Conservation (phyloP, 2,797 vertebrate genomes). For the Aratinga solstitialis region DNA sequence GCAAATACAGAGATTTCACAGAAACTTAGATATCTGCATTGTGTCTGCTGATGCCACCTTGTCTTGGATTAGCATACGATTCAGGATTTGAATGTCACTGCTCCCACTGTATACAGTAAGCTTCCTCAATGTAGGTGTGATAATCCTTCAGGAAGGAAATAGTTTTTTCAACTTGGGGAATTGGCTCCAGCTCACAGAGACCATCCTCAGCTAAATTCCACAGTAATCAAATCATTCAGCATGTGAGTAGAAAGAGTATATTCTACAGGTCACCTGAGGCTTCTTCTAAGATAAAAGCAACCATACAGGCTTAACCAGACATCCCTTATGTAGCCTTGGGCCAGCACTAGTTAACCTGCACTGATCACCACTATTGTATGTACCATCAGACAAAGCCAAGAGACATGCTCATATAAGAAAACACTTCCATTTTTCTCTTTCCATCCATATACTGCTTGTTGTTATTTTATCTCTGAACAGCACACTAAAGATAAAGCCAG, state of each 20-base stretch:
- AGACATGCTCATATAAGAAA: neutral
- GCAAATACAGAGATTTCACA: neutral
- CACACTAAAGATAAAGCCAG: neutral
- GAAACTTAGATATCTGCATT: neutral
- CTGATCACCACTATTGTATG: rapidly evolving
- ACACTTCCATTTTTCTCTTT: neutral
- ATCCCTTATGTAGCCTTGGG: neutral
- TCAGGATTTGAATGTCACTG: neutral
- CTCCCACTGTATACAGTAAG: neutral
- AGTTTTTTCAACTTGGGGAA: neutral
- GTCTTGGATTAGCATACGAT: neutral
- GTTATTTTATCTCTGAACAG: neutral
- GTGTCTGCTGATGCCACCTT: neutral
- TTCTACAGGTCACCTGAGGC: neutral
- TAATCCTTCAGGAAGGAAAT: neutral
- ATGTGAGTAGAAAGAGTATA: neutral
- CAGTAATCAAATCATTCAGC: neutral
- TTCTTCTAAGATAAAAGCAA: neutral
- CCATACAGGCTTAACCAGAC: neutral
- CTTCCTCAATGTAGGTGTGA: neutral
- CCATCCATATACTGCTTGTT: neutral
- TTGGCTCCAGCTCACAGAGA: neutral
- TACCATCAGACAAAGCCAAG: neutral
- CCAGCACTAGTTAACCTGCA: neutral
- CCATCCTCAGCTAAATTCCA: neutral